phyloP scores from a whole-genome alignment of 2,113 vertebrate species.

The Tachycineta bicolor region DNA sequence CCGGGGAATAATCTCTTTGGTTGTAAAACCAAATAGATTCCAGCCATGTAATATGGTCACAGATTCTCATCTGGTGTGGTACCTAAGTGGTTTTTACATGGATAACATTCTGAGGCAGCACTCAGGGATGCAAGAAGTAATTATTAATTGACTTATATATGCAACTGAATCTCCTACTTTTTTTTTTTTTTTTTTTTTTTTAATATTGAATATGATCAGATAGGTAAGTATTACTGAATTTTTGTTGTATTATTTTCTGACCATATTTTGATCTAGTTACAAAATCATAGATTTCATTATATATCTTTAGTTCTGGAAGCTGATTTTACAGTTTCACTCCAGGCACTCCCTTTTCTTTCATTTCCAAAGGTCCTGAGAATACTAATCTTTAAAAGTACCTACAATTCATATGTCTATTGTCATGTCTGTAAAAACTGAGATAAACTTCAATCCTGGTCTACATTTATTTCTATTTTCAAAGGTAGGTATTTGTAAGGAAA shows the following conservation, averaged over 20 bases:
- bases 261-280: not conserved
- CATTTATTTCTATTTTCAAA: not conserved
- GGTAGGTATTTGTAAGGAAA: not conserved
- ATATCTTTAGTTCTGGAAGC: not conserved
- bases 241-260: not conserved
- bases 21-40: not conserved
- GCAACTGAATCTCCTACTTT: not conserved
- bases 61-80: not conserved
- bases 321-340: not conserved
- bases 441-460: not conserved
- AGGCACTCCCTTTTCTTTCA: not conserved
- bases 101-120: not conserved
- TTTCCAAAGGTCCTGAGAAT: not conserved
- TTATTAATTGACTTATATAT: not conserved
- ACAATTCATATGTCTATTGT: not conserved
- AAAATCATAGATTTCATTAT: not conserved
- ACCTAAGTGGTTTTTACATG: not conserved
- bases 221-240: not conserved
- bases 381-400: not conserved
- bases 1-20: not conserved
- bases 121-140: not conserved
- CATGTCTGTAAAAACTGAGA: not conserved
- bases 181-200: not conserved
- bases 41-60: not conserved
- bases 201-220: not conserved